Percentiles rank a stretch among this genome's conserved stretches.
Conservation (phyloP, 2,888 invertebrate species). For the Diaperis boleti region DNA sequence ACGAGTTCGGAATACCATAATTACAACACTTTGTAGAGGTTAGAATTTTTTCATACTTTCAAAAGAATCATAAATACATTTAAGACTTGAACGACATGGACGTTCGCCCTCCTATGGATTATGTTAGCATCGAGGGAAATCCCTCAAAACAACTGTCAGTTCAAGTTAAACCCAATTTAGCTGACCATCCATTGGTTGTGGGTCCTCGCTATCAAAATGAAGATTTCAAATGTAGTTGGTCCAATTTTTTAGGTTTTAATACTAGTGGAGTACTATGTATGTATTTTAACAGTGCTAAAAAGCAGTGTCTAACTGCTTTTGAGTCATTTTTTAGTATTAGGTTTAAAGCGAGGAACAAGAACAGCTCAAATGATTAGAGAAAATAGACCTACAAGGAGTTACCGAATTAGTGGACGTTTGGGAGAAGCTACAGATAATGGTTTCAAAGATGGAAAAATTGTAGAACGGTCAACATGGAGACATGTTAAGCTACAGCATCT, state of each 20-base stretch:
- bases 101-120: conserved; percentile 71
- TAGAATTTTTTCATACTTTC: conserved; percentile 51
- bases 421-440: conserved; percentile 82
- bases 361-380: conserved; percentile 70
- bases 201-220: conserved; percentile 80
- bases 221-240: conserved; percentile 75
- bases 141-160: conserved; percentile 72
- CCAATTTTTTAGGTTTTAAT: conserved; percentile 73
- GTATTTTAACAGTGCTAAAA: conserved; percentile 45
- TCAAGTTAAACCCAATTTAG: conserved; percentile 74
- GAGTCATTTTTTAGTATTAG: conserved; percentile 76
- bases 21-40: conserved; percentile 79
- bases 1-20: conserved; percentile 71
- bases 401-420: conserved; percentile 79
- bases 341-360: conserved; percentile 76
- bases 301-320: conserved; percentile 7
- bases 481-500: conserved; percentile 79
- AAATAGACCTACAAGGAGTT: conserved; percentile 77
- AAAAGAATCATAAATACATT: not conserved
- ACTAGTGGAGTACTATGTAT: conserved; percentile 82
- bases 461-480: conserved; percentile 76
- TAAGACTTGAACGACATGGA: conserved; percentile 80
- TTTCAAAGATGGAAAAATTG: conserved; percentile 78
- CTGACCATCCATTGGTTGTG: conserved; percentile 80
- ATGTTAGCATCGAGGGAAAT: conserved; percentile 75